Evolutionary conservation across 2,888 invertebrate genomes (phyloP), one percentile per base, ranked within the genome.

Genomic region (Caenorhabditis sulstoni): DNA sequence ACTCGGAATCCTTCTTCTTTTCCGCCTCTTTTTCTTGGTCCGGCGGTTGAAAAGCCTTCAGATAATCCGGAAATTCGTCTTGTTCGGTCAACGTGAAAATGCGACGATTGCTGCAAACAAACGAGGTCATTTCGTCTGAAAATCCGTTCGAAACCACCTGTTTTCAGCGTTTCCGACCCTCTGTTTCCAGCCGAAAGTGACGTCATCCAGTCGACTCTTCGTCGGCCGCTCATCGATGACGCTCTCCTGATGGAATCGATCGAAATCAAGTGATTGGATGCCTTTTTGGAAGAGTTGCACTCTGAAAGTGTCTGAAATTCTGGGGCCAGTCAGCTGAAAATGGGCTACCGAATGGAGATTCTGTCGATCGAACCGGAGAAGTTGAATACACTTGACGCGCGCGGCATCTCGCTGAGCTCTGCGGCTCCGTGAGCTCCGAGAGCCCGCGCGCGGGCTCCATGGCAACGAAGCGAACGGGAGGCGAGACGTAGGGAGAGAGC

Each of bases 201-300:
- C 68, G 37, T 76, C 76, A 16, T 76, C 76, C 11, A 68, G 41
- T 8, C 68, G 67, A 12, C 29, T 49, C 45, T 76, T 76, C 16
- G 39, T 29, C 16, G 76, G 68, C 23, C 29, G 44, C 29, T 75
- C 76, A 16, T 62, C 49, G 18, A 62, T 50, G 4, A 45, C 47
- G 18, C 23, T 65, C 18, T 68, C 59, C 47, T 64, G 64, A 23
- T 35, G 41, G 18, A 77, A 77, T 11, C 44, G 37, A 9, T 77
- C 77, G 12, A 70, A 77, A 22, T 77, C 77, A n/a, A 77, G 29
- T 1, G 58, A 18, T 65, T 70, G 64, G 12, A 70, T 59, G 3
- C 77, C 77, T 68, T 58, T 77, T 65, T 77, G 70, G 41, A 52
- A 77, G 0, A 77, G 52, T 65, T 65, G 70, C 1, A 77, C 70